Evolutionary conservation across 1,140 invertebrate genomes (phyloP).

Genomic region (Probaryconus sp.): DNA sequence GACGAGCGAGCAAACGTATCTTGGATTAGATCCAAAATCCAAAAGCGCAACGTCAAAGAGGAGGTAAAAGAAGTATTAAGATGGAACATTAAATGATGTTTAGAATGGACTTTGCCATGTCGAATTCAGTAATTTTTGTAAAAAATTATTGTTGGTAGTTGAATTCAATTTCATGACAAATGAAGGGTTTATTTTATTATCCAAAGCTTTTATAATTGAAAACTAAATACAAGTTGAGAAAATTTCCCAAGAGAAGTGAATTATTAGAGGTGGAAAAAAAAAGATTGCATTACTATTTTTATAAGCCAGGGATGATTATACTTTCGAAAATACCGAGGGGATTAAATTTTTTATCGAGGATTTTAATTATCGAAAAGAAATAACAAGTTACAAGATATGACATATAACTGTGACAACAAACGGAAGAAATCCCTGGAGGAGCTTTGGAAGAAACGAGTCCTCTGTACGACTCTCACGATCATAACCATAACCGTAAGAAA

Average conservation of each 20-base stretch:
- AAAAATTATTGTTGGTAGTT: too few species aligned
- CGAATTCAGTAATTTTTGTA: too few species aligned
- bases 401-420: constrained; percentile 36
- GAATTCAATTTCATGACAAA: too few species aligned
- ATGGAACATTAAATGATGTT: constrained; percentile 60
- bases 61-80: constrained; percentile 21
- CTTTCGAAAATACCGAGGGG: too few species aligned
- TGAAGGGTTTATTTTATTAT: too few species aligned
- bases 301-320: too few species aligned
- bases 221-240: too few species aligned
- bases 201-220: too few species aligned
- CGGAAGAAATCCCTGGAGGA: constrained; percentile 36
- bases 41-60: constrained; percentile 27
- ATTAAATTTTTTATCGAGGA: neutral
- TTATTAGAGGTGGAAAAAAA: too few species aligned
- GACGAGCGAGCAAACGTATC: constrained; percentile 31
- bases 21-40: constrained; percentile 47
- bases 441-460: constrained; percentile 36
- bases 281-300: too few species aligned
- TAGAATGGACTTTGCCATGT: constrained; percentile 48
- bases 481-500: constrained; percentile 53
- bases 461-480: constrained; percentile 24
- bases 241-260: too few species aligned
- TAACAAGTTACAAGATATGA: too few species aligned
- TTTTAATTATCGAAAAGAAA: constrained; percentile 12